Evolutionary conservation across 2,797 vertebrate species (phyloP), one percentile per base, ranked within the genome.

Genomic region (Mionectes olivaceus): DNA sequence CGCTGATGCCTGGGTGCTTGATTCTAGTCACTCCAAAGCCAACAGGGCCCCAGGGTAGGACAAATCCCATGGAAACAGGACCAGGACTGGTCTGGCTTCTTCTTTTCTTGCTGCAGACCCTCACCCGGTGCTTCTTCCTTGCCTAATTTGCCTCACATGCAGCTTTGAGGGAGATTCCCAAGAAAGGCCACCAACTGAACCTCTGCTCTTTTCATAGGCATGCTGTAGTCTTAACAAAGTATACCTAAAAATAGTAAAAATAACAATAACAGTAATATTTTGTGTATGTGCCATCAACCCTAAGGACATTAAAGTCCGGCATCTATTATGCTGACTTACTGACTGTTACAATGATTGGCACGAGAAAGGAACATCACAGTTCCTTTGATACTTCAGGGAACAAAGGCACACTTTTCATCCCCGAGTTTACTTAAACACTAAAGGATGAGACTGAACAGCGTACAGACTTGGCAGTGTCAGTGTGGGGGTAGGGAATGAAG

Each of bases 211-310:
- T 89, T 78, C 52, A 35, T 65, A 63, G 22, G 17, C 39, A 43
- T 69, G 41, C 4, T 84, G 41, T 68, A 64, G 35, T 90, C 77
- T 83, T 88, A 87, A 90, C 63, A 87, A 90, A 83, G 9, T 44
- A 39, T 41, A 57, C 35, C 89, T 96, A 95, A 94, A 96, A 94
- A 95, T 95, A 96, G 91, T 68, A 96, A 91, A 84, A 91, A 78
- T 65, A 87, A 90, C 84, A 93, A 52, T 63, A 87, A 81, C 76
- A 78, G 67, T 81, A 76, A 86, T 88, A 78, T 85, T 82, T 85
- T 89, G 60, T 79, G 19, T 39, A 74, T 83, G 60, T 83, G 77
- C n/a, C 32, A 90, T 70, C 85, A 92, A 18, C 28, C 74, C 78
- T 60, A 74, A 92, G 77, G 90, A 84, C 84, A 89, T 68, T 55